Base-by-base conservation (phyloP, 92 coral and sea anemone species). In the Nematostella vectensis region DNA sequence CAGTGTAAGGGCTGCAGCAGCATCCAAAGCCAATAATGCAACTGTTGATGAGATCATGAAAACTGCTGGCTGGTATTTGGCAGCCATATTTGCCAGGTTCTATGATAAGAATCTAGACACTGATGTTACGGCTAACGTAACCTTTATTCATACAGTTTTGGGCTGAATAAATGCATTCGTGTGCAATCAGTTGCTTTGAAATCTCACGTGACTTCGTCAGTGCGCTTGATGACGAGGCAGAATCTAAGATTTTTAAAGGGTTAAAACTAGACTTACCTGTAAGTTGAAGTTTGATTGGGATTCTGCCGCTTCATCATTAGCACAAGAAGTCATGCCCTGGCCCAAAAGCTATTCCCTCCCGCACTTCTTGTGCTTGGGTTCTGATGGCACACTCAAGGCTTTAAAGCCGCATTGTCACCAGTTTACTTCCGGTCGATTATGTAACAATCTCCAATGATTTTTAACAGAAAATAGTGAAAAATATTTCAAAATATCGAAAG, bases 201-300 rank as follows among this genome's bases (percentile, higher is more conserved):
- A 66, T 69, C 83, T 74, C 80, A 66, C 68, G 68, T 58, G 74
- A 69, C 72, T 62, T 53, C 68, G 72, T 10, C 62, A 76, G 67
- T 68, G 76, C 29, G 61, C 42, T 52, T 27, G 71, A 71, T 61
- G 78, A 54, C 57, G 63, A 51, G 71, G 71, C 55, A 71, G 53
- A 59, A 60, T 60, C 54, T 4, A 60, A 60, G 47, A 60, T 6
- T 6, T 33, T 33, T 6, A 33, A 33, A 33, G 15, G 15, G 15
- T 6, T 60, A 25, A 60, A 60, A 60, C 55, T 38, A 60, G 47
- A 64, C 79, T 71, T 78, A 70, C 84, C 78, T 74, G 62, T 24
- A 56, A 64, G 83, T 77, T 44, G 79, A 76, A 36, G 83, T 77
- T 69, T 77, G 78, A 78, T 78, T 71, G 74, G 85, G 65, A 71